A percentile compares a stretch with the other conserved stretches of the same genome.
Conservation (phyloP, 2,797 vertebrate genomes). For the Myotis myotis region DNA sequence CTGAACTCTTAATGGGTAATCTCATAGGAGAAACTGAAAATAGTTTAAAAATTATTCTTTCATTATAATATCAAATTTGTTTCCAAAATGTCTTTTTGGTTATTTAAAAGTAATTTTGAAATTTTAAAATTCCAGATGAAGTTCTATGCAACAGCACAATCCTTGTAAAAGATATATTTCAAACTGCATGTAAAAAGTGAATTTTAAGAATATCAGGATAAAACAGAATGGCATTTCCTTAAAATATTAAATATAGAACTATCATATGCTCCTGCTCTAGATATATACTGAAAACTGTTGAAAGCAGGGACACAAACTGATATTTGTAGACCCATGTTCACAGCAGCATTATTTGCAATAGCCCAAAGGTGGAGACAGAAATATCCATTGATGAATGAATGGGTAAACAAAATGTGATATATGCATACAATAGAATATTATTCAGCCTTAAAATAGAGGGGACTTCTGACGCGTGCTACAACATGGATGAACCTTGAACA, state of each 20-base stretch:
- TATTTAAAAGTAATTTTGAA: conserved; percentile 14
- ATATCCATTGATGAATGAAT: background rate
- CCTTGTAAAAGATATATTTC: background rate
- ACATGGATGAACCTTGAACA: background rate
- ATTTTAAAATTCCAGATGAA: background rate
- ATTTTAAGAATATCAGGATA: background rate
- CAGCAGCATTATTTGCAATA: background rate
- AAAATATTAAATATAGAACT: background rate
- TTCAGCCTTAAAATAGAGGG: background rate
- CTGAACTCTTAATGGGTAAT: background rate
- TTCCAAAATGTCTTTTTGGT: conserved; percentile 10
- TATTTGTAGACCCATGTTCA: background rate
- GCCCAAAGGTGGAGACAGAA: background rate
- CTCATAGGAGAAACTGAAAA: background rate
- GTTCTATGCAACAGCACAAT: background rate
- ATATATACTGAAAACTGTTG: background rate
- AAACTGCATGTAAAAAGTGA: background rate
- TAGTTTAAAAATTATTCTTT: background rate
- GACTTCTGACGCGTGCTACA: background rate
- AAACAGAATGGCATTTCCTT: background rate
- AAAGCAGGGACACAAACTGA: background rate
- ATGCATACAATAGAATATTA: background rate
- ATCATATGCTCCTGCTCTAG: background rate
- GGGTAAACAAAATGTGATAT: background rate
- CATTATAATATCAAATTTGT: conserved; percentile 27